phyloP scores from a whole-genome alignment of 2,888 invertebrate genomes.

The Sclerodermus sp. region DNA sequence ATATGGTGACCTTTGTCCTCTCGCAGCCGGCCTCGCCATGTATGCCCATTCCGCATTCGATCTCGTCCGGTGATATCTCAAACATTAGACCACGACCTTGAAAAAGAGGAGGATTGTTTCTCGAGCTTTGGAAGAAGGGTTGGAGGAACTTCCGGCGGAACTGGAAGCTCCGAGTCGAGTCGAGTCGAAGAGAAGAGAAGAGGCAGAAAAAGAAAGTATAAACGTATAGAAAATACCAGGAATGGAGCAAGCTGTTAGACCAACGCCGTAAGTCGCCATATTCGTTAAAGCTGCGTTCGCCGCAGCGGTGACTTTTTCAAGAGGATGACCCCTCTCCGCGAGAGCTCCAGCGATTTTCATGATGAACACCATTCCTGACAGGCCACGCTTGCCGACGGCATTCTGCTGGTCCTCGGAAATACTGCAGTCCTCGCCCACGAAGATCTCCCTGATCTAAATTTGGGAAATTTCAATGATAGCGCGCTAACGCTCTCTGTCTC shows the following conservation, averaged over 20 bases:
- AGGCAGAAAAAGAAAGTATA: too few species aligned
- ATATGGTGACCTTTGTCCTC: slow-evolving; percentile 56
- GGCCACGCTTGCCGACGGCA: slow-evolving; percentile 59
- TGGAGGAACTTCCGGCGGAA: too few species aligned
- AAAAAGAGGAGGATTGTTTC: too few species aligned
- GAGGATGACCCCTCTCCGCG: slow-evolving; percentile 57
- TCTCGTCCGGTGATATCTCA: slow-evolving; percentile 64
- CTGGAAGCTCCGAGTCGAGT: too few species aligned
- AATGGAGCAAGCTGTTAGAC: slow-evolving; percentile 69
- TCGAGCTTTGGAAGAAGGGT: too few species aligned
- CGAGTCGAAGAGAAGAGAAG: too few species aligned
- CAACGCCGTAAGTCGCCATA: slow-evolving; percentile 72
- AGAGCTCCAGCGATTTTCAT: slow-evolving; percentile 51
- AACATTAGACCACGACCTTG: slow-evolving; percentile 62
- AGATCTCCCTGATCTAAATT: slow-evolving; percentile 41
- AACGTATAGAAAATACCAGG: slow-evolving; percentile 63
- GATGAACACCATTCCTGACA: slow-evolving; percentile 49
- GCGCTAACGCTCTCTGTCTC: too few species aligned
- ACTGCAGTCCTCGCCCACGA: slow-evolving; percentile 53
- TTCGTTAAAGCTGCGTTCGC: slow-evolving; percentile 58
- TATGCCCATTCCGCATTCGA: slow-evolving; percentile 69
- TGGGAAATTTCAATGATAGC: too few species aligned
- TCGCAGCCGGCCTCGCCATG: slow-evolving; percentile 63
- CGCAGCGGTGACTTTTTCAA: slow-evolving; percentile 58
- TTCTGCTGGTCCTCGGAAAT: slow-evolving; percentile 45